Conservation (phyloP, 1,140 invertebrate genomes). For the Brachionus sp. region DNA sequence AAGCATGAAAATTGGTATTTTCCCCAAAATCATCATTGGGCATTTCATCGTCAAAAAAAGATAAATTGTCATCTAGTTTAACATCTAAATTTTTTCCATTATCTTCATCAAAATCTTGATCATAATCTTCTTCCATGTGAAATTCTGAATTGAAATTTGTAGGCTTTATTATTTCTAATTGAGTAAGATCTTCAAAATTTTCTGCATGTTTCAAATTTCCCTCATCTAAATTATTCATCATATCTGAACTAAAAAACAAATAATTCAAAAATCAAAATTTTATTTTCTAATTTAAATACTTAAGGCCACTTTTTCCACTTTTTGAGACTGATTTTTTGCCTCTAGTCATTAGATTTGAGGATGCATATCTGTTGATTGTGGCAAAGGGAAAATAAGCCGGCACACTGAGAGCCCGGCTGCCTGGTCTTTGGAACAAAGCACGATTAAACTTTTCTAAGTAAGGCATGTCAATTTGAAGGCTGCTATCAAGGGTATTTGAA, state of each 20-base stretch:
- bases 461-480: slow-evolving; percentile 19
- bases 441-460: slow-evolving; percentile 38
- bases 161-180: neutral
- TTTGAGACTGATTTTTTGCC: neutral
- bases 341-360: neutral
- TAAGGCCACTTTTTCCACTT: neutral
- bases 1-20: slow-evolving; percentile 4
- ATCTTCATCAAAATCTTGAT: slow-evolving; percentile 8
- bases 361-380: slow-evolving; percentile 3
- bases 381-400: slow-evolving; percentile 48
- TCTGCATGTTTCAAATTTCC: neutral
- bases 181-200: neutral
- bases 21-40: neutral
- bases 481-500: slow-evolving; percentile 19
- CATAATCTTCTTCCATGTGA: neutral
- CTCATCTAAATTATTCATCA: neutral
- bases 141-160: neutral
- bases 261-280: neutral
- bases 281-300: neutral
- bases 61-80: neutral
- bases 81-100: neutral
- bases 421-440: slow-evolving; percentile 49
- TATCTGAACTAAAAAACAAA: neutral
- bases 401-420: slow-evolving; percentile 54
- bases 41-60: neutral